A percentile compares a stretch with the other conserved stretches of the same genome.
Evolutionary conservation across 2,113 vertebrate genomes (phyloP).

Genomic region (Dromiciops gliroides): DNA sequence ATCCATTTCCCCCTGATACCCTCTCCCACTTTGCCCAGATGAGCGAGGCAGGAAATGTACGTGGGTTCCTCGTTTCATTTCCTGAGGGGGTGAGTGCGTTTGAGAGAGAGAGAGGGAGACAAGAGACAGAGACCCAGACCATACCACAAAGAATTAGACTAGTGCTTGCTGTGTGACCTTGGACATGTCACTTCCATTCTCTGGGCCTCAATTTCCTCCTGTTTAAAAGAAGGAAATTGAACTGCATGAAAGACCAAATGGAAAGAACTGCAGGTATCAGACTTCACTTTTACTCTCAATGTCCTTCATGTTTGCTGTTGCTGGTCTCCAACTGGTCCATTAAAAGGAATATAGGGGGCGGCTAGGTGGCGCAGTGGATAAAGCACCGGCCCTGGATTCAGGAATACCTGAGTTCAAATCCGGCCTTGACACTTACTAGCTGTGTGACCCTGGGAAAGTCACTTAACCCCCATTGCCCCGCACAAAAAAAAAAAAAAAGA

Average conservation of each 20-base stretch:
- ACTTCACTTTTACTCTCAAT: background rate
- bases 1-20: background rate
- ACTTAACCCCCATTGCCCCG: too few species aligned
- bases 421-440: too few species aligned
- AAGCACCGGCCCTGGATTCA: too few species aligned
- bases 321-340: background rate
- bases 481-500: too few species aligned
- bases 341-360: background rate
- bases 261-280: background rate
- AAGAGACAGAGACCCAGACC: too few species aligned
- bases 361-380: too few species aligned
- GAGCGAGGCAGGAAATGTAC: background rate
- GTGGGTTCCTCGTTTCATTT: background rate
- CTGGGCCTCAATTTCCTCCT: background rate
- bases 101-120: too few species aligned
- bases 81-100: background rate
- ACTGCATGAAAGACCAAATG: background rate
- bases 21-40: background rate
- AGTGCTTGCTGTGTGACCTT: background rate
- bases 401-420: too few species aligned
- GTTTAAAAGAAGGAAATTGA: background rate
- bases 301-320: background rate
- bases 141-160: background rate
- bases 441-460: too few species aligned
- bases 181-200: background rate